Percentiles rank a stretch among this genome's conserved stretches.
Evolutionary conservation across 2,113 vertebrate genomes (phyloP).

Genomic region (Myiopsitta monachus): DNA sequence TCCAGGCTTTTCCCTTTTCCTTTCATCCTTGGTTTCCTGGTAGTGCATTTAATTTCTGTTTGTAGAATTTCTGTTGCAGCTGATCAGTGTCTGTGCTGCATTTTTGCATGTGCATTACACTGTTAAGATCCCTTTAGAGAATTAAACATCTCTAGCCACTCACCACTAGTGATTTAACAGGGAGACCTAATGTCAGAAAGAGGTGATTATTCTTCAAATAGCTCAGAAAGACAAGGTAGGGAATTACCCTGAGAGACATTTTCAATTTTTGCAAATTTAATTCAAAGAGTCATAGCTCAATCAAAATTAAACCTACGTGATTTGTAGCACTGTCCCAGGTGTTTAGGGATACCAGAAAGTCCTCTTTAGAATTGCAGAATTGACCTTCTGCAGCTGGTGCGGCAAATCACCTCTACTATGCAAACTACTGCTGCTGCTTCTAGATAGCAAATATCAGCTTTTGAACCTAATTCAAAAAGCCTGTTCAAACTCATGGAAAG

Average conservation of each 20-base stretch:
- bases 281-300: background rate
- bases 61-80: background rate
- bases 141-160: background rate
- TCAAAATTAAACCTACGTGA: background rate
- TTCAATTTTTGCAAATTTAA: background rate
- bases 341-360: background rate
- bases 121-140: background rate
- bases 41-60: background rate
- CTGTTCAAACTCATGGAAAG: background rate
- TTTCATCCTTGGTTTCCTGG: background rate
- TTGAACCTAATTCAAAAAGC: background rate
- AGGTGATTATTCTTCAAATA: background rate
- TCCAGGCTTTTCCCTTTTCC: background rate
- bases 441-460: background rate
- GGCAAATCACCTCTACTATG: background rate
- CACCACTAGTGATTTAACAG: background rate
- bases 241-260: background rate
- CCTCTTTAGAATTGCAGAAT: background rate
- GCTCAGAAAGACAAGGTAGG: fast-evolving
- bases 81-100: background rate
- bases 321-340: background rate
- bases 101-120: background rate
- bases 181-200: background rate
- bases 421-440: background rate
- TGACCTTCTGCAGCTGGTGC: background rate